These are phyloP conservation scores for Beroe ovata DNA, from an alignment of 37 sponge, comb jelly and placozoan genomes.

Conservation along the genomic window DNA sequence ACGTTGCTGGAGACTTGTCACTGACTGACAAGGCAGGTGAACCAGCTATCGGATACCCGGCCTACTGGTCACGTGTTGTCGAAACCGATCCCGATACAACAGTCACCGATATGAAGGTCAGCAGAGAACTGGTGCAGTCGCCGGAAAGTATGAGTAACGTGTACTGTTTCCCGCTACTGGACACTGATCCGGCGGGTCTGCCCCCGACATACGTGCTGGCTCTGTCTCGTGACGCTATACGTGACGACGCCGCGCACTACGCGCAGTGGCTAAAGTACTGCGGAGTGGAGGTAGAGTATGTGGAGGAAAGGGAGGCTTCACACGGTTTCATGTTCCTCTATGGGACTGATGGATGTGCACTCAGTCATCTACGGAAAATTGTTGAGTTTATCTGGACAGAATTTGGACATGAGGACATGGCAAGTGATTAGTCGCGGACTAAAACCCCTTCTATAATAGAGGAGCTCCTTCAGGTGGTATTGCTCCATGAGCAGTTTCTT, in stretches of 20 bases:
- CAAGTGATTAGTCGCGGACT: no score
- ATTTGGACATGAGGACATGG: background rate
- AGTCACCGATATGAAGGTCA: background rate
- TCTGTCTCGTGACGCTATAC: conserved; percentile 22
- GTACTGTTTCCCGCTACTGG: conserved; percentile 33
- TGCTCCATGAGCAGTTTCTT: no score
- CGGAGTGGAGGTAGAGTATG: conserved; percentile 27
- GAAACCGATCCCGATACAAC: background rate
- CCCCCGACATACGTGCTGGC: conserved; percentile 30
- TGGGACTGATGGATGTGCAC: conserved; percentile 32
- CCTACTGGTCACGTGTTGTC: conserved; percentile 50
- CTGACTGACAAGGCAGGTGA: background rate
- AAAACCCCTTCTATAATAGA: no score
- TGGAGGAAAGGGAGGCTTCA: conserved; percentile 19
- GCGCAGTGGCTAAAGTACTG: background rate
- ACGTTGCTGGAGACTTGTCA: conserved; percentile 56
- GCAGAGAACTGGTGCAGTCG: background rate
- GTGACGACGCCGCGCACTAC: conserved; percentile 56
- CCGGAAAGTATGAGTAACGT: conserved; percentile 17
- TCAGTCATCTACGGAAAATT: background rate
- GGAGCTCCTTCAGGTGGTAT: no score
- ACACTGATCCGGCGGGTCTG: background rate
- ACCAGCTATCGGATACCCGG: conserved; percentile 24
- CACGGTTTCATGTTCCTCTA: conserved; percentile 64
- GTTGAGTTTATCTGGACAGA: conserved; percentile 29